Conservation (phyloP, 2,888 invertebrate species). For the Eupithecia centaureata region DNA sequence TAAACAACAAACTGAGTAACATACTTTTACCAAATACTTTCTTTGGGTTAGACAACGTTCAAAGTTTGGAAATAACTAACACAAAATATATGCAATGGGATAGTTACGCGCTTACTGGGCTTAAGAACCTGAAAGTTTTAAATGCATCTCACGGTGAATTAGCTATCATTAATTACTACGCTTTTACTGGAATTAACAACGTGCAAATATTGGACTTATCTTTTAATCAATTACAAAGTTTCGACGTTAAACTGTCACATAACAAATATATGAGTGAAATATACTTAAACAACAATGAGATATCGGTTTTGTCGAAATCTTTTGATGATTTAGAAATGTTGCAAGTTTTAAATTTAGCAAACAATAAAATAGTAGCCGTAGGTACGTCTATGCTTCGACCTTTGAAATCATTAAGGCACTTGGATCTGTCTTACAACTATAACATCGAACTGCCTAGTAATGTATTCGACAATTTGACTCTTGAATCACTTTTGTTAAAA, state of each 20-base stretch:
- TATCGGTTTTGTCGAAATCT: slow-evolving; percentile 7
- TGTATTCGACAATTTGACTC: slow-evolving; percentile 3
- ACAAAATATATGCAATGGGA: slow-evolving; percentile 18
- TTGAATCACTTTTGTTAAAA: slow-evolving; percentile 13
- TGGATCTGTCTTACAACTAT: slow-evolving; percentile 22
- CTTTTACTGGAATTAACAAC: slow-evolving; percentile 15
- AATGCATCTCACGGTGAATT: slow-evolving; percentile 26
- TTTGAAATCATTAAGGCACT: slow-evolving; percentile 9
- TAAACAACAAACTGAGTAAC: slow-evolving; percentile 11
- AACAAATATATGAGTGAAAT: slow-evolving; percentile 16
- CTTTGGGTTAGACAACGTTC: slow-evolving; percentile 27
- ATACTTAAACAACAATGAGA: slow-evolving; percentile 24
- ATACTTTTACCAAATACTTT: slow-evolving; percentile 19
- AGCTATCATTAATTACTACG: slow-evolving; percentile 15
- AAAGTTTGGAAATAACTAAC: slow-evolving; percentile 15
- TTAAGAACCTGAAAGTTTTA: slow-evolving; percentile 13
- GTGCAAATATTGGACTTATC: slow-evolving; percentile 26
- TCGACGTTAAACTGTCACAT: slow-evolving; percentile 14
- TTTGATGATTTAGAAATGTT: slow-evolving; percentile 14
- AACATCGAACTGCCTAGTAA: slow-evolving; percentile 17
- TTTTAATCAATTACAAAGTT: slow-evolving; percentile 17
- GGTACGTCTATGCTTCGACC: slow-evolving; percentile 15
- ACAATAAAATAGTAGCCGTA: slow-evolving; percentile 14
- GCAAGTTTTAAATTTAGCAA: slow-evolving; percentile 16
- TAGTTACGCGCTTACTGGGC: slow-evolving; percentile 18